Conservation (phyloP, 1,140 invertebrate genomes). For the Sarcophaga bullata region DNA sequence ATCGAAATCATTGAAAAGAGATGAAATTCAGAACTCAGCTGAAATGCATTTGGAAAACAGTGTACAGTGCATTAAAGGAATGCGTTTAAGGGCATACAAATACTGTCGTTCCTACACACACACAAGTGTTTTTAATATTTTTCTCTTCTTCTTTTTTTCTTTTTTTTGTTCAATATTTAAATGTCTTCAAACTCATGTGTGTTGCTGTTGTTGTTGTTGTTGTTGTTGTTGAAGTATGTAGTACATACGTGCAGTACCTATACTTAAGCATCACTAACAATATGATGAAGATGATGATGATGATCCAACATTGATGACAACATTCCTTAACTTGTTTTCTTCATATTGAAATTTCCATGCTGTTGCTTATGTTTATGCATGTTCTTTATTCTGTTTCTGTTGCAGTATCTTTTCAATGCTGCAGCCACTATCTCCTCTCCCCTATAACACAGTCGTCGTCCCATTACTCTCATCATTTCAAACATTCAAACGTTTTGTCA, state of each 20-base stretch:
- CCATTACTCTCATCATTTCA: neutral
- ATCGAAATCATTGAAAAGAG: too few relatives aligned
- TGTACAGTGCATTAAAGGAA: conserved; percentile 17
- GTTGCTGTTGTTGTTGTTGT: neutral
- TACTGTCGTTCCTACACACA: neutral
- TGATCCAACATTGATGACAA: conserved; percentile 24
- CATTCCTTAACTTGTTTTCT: conserved; percentile 39
- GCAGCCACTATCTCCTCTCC: too few relatives aligned
- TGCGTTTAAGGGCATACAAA: conserved; percentile 35
- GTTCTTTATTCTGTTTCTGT: neutral
- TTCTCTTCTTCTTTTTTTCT: neutral
- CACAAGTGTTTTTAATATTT: too few relatives aligned
- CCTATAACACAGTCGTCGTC: neutral
- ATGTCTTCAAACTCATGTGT: neutral
- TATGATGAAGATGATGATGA: too few relatives aligned
- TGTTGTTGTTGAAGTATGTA: neutral
- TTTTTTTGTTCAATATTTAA: neutral
- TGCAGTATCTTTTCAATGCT: neutral
- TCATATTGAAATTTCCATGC: conserved; percentile 9
- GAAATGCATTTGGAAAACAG: neutral
- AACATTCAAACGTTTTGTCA: conserved; percentile 8
- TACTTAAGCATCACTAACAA: too few relatives aligned
- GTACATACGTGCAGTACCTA: neutral
- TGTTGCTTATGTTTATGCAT: conserved; percentile 12
- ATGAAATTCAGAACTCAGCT: too few relatives aligned